Evolutionary conservation across 2,888 invertebrate species (phyloP).

Genomic region (Melieria omissa): DNA sequence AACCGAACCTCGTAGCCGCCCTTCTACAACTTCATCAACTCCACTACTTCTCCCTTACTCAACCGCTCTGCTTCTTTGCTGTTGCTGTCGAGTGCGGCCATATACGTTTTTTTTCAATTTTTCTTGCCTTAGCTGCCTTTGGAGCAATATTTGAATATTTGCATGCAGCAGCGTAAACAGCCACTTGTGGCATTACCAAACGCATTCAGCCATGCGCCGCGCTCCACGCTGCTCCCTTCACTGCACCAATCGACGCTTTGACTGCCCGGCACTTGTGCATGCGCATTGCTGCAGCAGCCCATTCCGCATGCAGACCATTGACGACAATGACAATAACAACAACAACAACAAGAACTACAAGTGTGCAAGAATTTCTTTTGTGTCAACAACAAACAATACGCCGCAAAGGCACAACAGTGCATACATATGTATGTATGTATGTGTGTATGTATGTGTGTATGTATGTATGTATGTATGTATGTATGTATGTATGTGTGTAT

Average conservation of each 20-base stretch:
- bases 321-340: neutral
- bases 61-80: no score
- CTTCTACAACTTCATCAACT: no score
- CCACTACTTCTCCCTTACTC: no score
- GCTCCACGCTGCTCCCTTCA: no score
- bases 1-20: no score
- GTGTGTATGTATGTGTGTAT: neutral
- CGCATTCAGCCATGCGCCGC: neutral
- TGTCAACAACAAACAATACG: neutral
- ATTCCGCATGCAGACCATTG: neutral
- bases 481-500: neutral
- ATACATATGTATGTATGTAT: neutral
- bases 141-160: neutral
- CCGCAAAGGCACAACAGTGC: neutral
- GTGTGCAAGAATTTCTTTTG: conserved; percentile 28
- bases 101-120: neutral
- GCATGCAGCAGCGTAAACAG: neutral
- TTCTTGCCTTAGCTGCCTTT: neutral
- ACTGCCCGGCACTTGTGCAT: neutral
- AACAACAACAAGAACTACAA: neutral
- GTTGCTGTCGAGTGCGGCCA: neutral
- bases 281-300: neutral
- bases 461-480: neutral
- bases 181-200: conserved; percentile 1
- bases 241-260: neutral